These are phyloP conservation scores for Montipora capricornis DNA, from an alignment of 64 coral and sea anemone genomes.

Conservation along the genomic window DNA sequence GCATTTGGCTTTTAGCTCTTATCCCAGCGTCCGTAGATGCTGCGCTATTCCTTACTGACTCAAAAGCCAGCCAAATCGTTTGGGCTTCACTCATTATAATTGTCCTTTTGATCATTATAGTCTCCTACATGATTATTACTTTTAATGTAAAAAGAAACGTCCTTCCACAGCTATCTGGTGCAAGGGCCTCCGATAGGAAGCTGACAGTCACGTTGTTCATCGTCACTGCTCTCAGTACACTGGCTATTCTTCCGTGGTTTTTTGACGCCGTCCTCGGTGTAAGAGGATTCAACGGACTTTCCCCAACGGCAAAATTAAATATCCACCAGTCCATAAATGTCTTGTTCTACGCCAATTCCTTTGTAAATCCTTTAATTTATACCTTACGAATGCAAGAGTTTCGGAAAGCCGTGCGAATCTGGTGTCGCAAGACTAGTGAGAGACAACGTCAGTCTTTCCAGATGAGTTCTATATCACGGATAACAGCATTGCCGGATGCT, in stretches of 20 bases:
- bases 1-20: background rate
- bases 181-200: background rate
- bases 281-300: no score
- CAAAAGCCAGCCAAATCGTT: background rate
- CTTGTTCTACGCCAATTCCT: no score
- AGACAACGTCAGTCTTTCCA: no score
- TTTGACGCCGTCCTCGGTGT: no score
- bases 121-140: conserved; percentile 5
- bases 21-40: background rate
- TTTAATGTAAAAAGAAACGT: background rate
- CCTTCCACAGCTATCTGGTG: background rate
- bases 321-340: no score
- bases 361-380: conserved; percentile 5
- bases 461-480: no score
- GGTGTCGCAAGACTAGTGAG: no score
- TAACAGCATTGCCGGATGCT: no score
- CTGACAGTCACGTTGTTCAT: conserved; percentile 19
- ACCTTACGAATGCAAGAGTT: background rate
- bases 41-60: background rate
- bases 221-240: background rate
- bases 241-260: background rate
- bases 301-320: no score
- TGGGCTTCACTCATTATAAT: background rate
- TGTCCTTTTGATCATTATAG: background rate
- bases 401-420: background rate